phyloP scores from a whole-genome alignment of 2,113 vertebrate genomes.

The Perognathus longimembris region DNA sequence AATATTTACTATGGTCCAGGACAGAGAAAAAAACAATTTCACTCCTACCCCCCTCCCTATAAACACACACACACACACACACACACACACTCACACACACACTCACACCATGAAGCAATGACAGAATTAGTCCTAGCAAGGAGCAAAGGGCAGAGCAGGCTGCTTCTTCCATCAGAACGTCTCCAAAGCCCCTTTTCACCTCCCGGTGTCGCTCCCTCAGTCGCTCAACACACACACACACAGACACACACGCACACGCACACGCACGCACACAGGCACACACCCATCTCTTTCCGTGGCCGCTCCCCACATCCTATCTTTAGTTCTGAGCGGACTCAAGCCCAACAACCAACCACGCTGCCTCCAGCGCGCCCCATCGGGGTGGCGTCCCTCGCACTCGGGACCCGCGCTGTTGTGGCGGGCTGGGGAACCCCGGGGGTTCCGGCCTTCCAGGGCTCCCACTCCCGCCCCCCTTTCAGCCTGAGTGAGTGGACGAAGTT shows the following conservation, averaged over 20 bases:
- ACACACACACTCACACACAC: neutral
- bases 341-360: constrained; percentile 3
- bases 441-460: constrained; percentile 24
- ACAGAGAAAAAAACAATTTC: constrained; percentile 29
- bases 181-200: constrained; percentile 52
- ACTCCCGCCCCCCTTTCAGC: no score
- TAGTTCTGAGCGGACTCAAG: constrained; percentile 16
- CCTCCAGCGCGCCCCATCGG: neutral
- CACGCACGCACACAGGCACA: no score
- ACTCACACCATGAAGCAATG: neutral
- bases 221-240: neutral
- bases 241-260: no score
- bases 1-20: neutral
- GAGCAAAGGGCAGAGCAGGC: neutral
- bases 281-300: neutral
- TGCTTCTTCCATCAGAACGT: neutral
- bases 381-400: constrained; percentile 43
- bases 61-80: no score
- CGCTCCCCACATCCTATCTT: neutral
- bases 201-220: neutral
- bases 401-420: neutral
- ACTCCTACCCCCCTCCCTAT: neutral
- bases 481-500: constrained; percentile 41
- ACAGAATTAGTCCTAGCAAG: constrained; percentile 22
- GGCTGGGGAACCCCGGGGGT: constrained; percentile 33